phyloP scores from a whole-genome alignment of 2,797 vertebrate species.

The Pantherophis alleghaniensis region DNA sequence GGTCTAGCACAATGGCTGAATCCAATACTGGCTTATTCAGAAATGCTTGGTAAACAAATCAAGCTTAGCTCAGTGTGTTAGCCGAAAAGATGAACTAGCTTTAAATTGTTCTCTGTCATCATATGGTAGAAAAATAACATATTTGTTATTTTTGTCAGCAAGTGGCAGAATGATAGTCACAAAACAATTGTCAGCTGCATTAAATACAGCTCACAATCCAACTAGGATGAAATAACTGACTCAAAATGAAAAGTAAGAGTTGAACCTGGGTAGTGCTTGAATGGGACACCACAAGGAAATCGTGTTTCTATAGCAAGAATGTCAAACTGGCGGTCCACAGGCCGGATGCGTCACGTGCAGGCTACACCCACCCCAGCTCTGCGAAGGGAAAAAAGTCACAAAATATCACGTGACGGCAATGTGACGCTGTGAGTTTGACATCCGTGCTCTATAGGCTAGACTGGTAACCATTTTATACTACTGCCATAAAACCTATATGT shows the following conservation, averaged over 20 bases:
- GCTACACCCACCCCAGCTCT: too few relatives aligned
- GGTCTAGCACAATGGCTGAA: background rate
- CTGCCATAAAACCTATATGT: background rate
- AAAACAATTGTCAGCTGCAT: slow-evolving; percentile 1
- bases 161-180: background rate
- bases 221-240: background rate
- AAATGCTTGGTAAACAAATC: background rate
- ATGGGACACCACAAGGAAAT: background rate
- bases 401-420: too few relatives aligned
- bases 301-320: background rate
- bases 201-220: slow-evolving; percentile 25
- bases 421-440: background rate
- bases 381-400: background rate
- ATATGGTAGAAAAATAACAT: accelerated
- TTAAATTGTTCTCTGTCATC: background rate
- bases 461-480: background rate
- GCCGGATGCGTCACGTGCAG: too few relatives aligned
- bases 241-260: background rate
- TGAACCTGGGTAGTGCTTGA: background rate
- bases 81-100: background rate
- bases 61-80: background rate
- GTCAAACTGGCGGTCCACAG: too few relatives aligned
- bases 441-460: background rate
- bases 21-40: background rate
- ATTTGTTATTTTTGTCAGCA: background rate